Percentiles rank a stretch among this genome's conserved stretches.
Evolutionary conservation across 37 sponge, comb jelly and placozoan genomes (phyloP).

Genomic region (Dysidea cf. avara): DNA sequence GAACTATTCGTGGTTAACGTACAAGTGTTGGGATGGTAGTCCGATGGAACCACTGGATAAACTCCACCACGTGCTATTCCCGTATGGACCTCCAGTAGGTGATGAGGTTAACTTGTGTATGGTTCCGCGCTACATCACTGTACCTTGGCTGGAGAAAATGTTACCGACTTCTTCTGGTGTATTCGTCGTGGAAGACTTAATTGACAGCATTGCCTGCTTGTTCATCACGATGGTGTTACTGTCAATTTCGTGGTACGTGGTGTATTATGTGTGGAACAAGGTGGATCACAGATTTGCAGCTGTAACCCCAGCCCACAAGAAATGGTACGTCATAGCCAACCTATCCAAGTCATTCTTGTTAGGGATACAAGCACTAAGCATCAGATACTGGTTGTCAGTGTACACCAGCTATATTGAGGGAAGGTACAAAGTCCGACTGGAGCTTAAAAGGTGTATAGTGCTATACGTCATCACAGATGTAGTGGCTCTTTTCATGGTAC

Average conservation of each 20-base stretch:
- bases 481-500: constrained; percentile 78
- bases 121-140: constrained; percentile 10
- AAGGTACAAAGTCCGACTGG: neutral
- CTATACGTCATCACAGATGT: constrained; percentile 73
- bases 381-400: constrained; percentile 40
- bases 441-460: constrained; percentile 48
- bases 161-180: constrained; percentile 34
- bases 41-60: constrained; percentile 58
- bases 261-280: constrained; percentile 21
- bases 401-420: neutral
- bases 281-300: constrained; percentile 47
- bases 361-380: constrained; percentile 29
- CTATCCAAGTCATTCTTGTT: constrained; percentile 66
- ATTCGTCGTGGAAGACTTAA: constrained; percentile 47
- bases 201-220: constrained; percentile 45
- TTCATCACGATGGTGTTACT: constrained; percentile 25
- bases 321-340: constrained; percentile 87
- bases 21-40: constrained; percentile 58
- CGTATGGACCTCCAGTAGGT: constrained; percentile 30
- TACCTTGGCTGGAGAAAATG: constrained; percentile 8
- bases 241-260: constrained; percentile 12
- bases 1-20: constrained; percentile 12
- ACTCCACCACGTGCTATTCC: constrained; percentile 55
- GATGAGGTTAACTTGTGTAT: constrained; percentile 39
- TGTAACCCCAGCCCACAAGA: constrained; percentile 81